Conservation (phyloP, 2,113 vertebrate genomes). For the Struthio camelus region DNA sequence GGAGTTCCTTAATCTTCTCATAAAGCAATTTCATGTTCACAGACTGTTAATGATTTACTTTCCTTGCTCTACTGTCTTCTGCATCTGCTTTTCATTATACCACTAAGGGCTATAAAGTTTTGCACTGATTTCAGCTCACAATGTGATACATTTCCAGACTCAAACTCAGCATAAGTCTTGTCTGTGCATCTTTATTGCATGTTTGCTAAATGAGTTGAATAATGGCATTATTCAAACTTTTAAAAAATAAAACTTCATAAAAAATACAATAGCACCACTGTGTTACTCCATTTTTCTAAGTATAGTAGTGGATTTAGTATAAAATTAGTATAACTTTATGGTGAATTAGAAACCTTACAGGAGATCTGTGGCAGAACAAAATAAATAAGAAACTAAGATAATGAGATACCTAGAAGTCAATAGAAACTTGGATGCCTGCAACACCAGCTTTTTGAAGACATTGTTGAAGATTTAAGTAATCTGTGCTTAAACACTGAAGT, state of each 20-base stretch:
- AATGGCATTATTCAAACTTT: background rate
- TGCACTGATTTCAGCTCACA: background rate
- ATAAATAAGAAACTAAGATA: slow-evolving; percentile 59
- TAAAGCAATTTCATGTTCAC: background rate
- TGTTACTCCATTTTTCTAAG: background rate
- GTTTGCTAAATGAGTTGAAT: background rate
- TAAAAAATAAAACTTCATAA: background rate
- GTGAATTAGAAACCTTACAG: background rate
- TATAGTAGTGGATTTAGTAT: background rate
- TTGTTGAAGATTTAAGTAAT: background rate
- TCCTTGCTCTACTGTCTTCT: background rate
- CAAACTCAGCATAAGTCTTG: background rate
- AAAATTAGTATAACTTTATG: background rate
- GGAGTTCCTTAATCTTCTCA: background rate
- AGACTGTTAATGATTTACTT: background rate
- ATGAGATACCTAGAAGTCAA: background rate
- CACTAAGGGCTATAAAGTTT: background rate
- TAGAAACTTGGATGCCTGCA: slow-evolving; percentile 24
- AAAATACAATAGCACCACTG: background rate
- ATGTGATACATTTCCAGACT: background rate
- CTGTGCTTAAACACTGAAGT: background rate
- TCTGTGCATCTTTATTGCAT: background rate
- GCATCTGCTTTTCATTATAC: background rate
- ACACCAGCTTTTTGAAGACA: background rate
- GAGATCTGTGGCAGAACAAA: background rate